Base-by-base conservation (phyloP, 2,113 vertebrate genomes). In the Crotalus horridus region DNA sequence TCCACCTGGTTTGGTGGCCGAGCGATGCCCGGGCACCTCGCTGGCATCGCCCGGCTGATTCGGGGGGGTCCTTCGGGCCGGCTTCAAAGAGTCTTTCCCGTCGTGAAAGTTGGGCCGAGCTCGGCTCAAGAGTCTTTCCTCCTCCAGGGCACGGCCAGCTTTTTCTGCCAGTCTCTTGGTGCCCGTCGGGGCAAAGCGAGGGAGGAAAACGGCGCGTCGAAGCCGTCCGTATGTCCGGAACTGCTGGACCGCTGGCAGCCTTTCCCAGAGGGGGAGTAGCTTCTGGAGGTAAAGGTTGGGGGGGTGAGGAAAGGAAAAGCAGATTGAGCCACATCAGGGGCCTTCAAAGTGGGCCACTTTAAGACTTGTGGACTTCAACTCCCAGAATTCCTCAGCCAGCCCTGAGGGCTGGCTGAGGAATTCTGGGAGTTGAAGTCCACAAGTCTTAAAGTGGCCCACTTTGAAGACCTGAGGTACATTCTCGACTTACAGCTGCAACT, bases 11-110 rank as follows among this genome's bases (percentile, higher is more conserved):
- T 4, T 11, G 39, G 26, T 29, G 10, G n/a, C 39, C 6, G 1
- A 1, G 1, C 11, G 12, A 8, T n/a, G 69, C 15, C n/a, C 33
- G 7, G 6, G 33, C 0, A 9, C 9, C 26, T 4, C 1, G 8
- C 24, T 43, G 13, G 23, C 20, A 48, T 0, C 24, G 0, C 3
- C 1, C 0, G 1, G 29, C 8, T 10, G 51, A 21, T 55, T 33
- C 3, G 0, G 29, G 11, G 26, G 20, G 1, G 10, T 24, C 39
- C 26, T 33, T 59, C 4, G 2, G 1, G 87, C 26, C 13, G 3
- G 15, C 29, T n/a, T 51, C 13, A 6, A 20, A 33, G 8, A 0
- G 13, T 54, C 86, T 6, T 17, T 29, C 26, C 6, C 86, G 6
- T 4, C 51, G 51, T 12, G 7, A 17, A 23, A n/a, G 48, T 2